These are phyloP conservation scores for Drosophila navojoa DNA, from an alignment of 1,140 invertebrate species.

Conservation along the genomic window DNA sequence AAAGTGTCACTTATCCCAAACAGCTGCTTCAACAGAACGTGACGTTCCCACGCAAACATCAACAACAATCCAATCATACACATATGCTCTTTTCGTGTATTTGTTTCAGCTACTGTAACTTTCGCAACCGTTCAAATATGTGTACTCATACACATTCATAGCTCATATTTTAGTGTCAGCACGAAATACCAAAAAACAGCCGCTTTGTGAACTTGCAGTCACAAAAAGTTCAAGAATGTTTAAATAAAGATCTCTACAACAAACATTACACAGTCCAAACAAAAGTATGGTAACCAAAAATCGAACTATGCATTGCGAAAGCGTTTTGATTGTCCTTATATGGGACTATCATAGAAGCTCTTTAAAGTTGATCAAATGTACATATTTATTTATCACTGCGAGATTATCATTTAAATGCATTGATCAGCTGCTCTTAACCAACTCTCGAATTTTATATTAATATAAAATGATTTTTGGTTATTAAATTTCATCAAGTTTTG, in stretches of 20 bases:
- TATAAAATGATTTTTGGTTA: too few relatives aligned
- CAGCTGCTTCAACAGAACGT: constrained; percentile 48
- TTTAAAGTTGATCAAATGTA: too few relatives aligned
- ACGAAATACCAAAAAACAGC: constrained; percentile 1
- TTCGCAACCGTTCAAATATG: neutral
- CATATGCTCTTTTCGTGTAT: neutral
- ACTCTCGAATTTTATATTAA: too few relatives aligned
- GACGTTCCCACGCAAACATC: constrained; percentile 44
- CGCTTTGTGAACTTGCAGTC: neutral
- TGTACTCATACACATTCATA: constrained; percentile 4
- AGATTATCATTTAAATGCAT: too few relatives aligned
- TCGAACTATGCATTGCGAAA: too few relatives aligned
- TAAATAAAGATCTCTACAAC: neutral
- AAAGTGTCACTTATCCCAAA: constrained; percentile 1
- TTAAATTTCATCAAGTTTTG: too few relatives aligned
- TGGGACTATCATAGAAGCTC: too few relatives aligned
- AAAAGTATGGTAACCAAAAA: too few relatives aligned
- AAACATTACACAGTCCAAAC: neutral
- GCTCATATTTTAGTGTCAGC: neutral
- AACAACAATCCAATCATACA: neutral
- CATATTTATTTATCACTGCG: too few relatives aligned
- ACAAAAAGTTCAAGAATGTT: neutral
- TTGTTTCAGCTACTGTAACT: constrained; percentile 12
- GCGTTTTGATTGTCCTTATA: too few relatives aligned
- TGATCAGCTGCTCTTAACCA: too few relatives aligned